Conservation (phyloP, 2,113 vertebrate species). For the Cyanistes caeruleus region DNA sequence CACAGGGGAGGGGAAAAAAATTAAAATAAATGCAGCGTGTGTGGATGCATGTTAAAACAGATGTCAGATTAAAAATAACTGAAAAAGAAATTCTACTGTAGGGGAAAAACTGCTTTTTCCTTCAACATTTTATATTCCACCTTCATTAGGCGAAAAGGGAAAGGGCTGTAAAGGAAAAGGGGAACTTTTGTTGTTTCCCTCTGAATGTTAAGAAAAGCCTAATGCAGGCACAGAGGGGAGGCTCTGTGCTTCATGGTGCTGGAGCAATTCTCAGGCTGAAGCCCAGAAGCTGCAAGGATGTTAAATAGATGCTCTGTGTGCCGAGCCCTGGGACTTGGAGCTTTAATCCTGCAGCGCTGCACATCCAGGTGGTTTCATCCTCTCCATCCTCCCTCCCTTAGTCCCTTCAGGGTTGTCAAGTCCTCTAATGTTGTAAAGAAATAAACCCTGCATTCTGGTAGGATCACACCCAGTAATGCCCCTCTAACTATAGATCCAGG, state of each 20-base stretch:
- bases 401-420: not conserved
- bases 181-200: constrained; percentile 34
- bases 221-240: not conserved
- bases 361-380: constrained; percentile 12
- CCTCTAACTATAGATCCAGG: not conserved
- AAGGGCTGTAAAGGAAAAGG: constrained; percentile 10
- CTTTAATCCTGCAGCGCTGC: not conserved
- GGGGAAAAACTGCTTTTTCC: constrained; percentile 21
- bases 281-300: not conserved
- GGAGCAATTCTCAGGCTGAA: not conserved
- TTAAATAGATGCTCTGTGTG: not conserved
- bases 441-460: not conserved
- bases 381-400: not conserved
- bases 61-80: constrained; percentile 69
- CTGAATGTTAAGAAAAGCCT: not conserved
- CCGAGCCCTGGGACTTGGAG: not conserved
- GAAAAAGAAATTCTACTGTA: constrained; percentile 51
- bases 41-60: constrained; percentile 55
- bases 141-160: constrained; percentile 14
- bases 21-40: constrained; percentile 39
- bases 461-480: not conserved
- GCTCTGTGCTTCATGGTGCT: not conserved
- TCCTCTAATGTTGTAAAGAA: not conserved
- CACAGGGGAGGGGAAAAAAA: constrained; percentile 48
- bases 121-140: constrained; percentile 46